Base-by-base conservation (phyloP, 2,797 vertebrate species). In the Pseudocheirus occidentalis region DNA sequence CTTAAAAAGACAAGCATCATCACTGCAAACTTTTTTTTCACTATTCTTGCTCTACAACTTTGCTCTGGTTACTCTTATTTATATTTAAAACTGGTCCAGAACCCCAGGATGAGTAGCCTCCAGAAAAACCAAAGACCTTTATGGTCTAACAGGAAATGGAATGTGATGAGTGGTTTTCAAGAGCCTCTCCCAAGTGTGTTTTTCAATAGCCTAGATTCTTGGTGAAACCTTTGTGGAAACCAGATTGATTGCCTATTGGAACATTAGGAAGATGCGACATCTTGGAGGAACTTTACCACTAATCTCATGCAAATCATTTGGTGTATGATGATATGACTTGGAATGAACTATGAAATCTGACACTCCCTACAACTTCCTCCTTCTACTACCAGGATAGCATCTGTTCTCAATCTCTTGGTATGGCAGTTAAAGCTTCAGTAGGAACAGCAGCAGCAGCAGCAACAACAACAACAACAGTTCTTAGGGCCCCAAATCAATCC, bases 391-490 rank as follows among this genome's bases (percentile, higher is more conserved):
- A 90, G 94, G 94, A 29, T n/a, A 59, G 28, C 31, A 55, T n/a
- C 46, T n/a, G 13, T 87, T 57, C 53, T 21, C 56, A 91, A 95
- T 73, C 57, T 28, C 24, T 34, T 14, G 52, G 21, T 52, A 54
- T 59, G 95, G 29, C 91, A 92, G 92, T 59, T 92, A 89, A 93
- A 55, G 9, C 55, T 94, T 96, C 92, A 91, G 87, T 56, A 94
- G 56, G 93, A 50, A 13, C 55, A 90, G 90, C 0, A 9, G 93
- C 50, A 97, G 98, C 97, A 96, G 97, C 97, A 9, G 93, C 50
- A 97, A 98, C 97, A 96, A 97, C 97, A 97, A 96, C 96, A 97
- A 97, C 96, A 97, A 94, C 52, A 52, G 91, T 59, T 95, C 95
- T 93, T 73, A 93, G 97, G 95, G 97, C 93, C 92, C 28, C 62